A percentile compares a stretch with the other conserved stretches of the same genome.
These are phyloP conservation scores for Limnephilus auricula DNA, from an alignment of 2,888 invertebrate genomes.

Conservation along the genomic window DNA sequence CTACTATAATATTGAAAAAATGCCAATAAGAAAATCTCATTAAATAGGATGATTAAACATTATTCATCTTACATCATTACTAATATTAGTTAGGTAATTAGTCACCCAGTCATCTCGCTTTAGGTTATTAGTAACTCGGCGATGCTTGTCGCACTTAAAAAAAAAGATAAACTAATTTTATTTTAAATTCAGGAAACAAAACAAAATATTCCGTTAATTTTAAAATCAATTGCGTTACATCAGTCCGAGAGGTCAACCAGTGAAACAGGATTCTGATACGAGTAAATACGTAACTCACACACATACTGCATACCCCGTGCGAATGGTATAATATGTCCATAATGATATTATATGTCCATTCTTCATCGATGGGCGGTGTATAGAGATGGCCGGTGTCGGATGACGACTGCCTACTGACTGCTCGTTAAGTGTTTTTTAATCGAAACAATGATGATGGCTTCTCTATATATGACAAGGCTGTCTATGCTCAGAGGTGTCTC, in stretches of 20 bases:
- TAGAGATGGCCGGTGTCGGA: background rate
- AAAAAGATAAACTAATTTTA: too few species aligned
- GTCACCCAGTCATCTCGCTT: too few species aligned
- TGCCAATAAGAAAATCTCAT: too few species aligned
- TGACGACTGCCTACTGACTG: slow-evolving; percentile 2
- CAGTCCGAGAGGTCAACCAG: background rate
- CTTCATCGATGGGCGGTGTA: background rate
- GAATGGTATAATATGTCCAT: background rate
- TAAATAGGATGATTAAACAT: too few species aligned
- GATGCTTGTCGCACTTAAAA: too few species aligned
- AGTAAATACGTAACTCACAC: background rate
- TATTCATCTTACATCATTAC: too few species aligned
- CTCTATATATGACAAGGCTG: slow-evolving; percentile 3
- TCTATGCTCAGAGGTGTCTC: slow-evolving; percentile 36
- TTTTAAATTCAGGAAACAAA: too few species aligned
- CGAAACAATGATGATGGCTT: slow-evolving; percentile 6
- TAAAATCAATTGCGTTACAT: background rate
- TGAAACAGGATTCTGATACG: background rate
- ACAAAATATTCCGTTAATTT: too few species aligned
- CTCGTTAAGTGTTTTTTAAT: slow-evolving; percentile 48
- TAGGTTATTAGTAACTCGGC: too few species aligned
- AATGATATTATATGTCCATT: background rate
- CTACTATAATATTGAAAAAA: too few species aligned
- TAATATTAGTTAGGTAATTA: too few species aligned
- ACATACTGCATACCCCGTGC: background rate